Evolutionary conservation across 2,113 vertebrate genomes (phyloP), one percentile per base, ranked within the genome.

Genomic region (Platysternon megacephalum): DNA sequence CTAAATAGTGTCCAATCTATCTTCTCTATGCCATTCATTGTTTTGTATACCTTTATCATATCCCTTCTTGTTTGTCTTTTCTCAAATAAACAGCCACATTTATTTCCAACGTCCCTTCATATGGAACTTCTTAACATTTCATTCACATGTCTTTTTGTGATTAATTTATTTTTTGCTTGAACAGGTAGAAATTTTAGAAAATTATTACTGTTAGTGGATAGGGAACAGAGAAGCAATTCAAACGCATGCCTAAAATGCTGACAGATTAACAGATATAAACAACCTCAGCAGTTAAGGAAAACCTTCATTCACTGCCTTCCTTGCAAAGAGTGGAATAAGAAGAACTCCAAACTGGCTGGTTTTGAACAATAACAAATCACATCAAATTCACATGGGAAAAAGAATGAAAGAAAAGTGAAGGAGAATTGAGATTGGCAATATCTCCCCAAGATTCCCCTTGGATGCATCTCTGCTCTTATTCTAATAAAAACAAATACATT

Each of bases 21-120:
- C 11, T 78, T 46, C 42, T 78, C 12, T 78, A 46, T 35, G 68
- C 2, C 9, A 8, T 74, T 42, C 53, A 79, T 55, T 32, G 51
- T 85, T 46, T 8, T 61, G 10, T 42, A 12, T 28, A 28, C 0
- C 11, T 14, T 42, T 61, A 3, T 0, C 11, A 72, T 51, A 4
- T 46, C 80, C 58, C 83, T 12, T 56, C 10, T 91, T 81, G 6
- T 80, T 91, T 89, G 3, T 9, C 5, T 91, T 91, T 87, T 5
- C 53, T 87, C 39, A 2, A 3, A 88, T 83, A 22, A 39, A 42
- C 61, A 24, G 22, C 3, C 58, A 10, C 12, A 39, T n/a, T 78
- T 11, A 84, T 86, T 55, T 55, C 61, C 84, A 2, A 11, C 56
- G 19, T 46, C 5, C 86, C 2, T 58, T 58, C 6, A 79, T 86